These are phyloP conservation scores for Heterotis niloticus DNA, from an alignment of 2,113 vertebrate species.

Conservation along the genomic window DNA sequence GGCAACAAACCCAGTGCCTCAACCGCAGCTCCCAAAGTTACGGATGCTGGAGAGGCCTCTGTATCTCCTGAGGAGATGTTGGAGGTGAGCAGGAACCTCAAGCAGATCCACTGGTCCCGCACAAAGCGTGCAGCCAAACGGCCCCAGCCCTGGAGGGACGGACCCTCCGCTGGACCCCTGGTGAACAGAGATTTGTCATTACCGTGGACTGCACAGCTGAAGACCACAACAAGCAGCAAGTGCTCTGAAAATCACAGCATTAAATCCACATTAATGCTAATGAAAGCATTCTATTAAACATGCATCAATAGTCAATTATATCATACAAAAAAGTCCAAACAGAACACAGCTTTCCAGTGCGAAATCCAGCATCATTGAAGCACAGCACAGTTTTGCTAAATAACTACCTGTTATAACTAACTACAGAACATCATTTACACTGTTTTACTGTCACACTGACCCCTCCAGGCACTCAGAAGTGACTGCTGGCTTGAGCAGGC, in stretches of 20 bases:
- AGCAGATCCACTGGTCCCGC: constrained; percentile 82
- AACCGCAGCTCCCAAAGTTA: constrained; percentile 62
- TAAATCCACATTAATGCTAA: background rate
- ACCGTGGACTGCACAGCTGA: no score
- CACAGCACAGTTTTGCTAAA: no score
- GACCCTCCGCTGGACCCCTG: constrained; percentile 58
- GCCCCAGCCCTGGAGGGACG: constrained; percentile 78
- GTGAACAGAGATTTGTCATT: constrained; percentile 10
- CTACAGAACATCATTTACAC: no score
- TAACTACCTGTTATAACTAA: no score
- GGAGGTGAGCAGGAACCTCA: constrained; percentile 64
- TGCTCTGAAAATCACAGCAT: background rate
- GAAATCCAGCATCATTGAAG: no score
- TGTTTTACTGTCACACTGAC: constrained; percentile 50
- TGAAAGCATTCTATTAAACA: background rate
- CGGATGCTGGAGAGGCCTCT: constrained; percentile 32
- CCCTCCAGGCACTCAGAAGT: constrained; percentile 46
- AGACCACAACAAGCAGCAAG: no score
- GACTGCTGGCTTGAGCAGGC: constrained; percentile 69
- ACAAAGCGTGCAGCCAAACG: constrained; percentile 73
- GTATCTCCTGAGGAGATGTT: constrained; percentile 13
- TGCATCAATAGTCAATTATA: no score
- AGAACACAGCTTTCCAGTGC: no score
- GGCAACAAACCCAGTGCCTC: constrained; percentile 79
- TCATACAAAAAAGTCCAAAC: no score